Evolutionary conservation across 2,888 invertebrate species (phyloP).

Genomic region (Nomada lathburiana): DNA sequence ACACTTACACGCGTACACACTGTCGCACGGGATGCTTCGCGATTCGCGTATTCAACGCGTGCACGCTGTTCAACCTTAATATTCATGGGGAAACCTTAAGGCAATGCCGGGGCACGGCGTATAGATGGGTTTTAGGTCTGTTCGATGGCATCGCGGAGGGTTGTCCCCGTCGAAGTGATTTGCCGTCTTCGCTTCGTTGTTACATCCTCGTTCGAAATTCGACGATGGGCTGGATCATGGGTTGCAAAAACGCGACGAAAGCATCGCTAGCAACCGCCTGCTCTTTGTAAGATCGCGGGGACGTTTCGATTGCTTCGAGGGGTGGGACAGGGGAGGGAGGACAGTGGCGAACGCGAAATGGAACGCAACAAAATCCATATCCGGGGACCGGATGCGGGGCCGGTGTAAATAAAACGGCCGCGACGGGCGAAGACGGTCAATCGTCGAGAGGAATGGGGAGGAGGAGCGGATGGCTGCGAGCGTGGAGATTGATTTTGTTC

Average conservation of each 20-base stretch:
- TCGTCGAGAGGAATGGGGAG: neutral
- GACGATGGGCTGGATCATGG: neutral
- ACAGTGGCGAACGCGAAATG: neutral
- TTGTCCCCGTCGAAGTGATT: neutral
- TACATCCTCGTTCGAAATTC: neutral
- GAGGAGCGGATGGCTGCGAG: conserved; percentile 11
- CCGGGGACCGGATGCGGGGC: neutral
- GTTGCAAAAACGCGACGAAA: neutral
- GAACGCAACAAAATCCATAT: conserved; percentile 18
- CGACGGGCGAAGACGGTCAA: neutral
- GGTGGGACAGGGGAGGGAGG: neutral
- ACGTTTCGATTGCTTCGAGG: neutral
- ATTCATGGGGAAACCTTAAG: conserved; percentile 14
- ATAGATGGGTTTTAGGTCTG: neutral
- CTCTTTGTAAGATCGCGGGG: neutral
- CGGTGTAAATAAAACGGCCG: conserved; percentile 8
- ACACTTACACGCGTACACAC: neutral
- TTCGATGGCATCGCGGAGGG: neutral
- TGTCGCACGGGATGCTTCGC: conserved; percentile 1
- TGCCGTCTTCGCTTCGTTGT: too few relatives aligned
- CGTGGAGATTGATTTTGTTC: conserved; percentile 36
- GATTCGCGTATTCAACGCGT: conserved; percentile 18
- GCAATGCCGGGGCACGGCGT: neutral
- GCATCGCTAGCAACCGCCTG: neutral
- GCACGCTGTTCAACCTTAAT: conserved; percentile 6